Evolutionary conservation across 1,140 invertebrate genomes (phyloP).

Genomic region (Wasmannia auropunctata): DNA sequence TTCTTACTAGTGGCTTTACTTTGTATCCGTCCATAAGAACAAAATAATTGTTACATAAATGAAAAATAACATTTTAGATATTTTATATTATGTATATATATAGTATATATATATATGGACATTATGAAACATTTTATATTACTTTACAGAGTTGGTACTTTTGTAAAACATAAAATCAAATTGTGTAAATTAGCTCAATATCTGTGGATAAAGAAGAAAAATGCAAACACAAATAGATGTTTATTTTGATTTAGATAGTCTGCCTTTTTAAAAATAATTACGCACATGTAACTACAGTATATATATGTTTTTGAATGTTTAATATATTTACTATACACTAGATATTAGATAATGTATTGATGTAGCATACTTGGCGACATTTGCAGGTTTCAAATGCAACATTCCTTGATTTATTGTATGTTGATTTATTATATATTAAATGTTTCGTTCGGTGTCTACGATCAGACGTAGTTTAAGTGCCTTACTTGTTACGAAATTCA

Average conservation of each 20-base stretch:
- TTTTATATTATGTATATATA: constrained; percentile 44
- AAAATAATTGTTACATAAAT: constrained; percentile 49
- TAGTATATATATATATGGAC: background rate
- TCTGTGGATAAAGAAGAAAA: background rate
- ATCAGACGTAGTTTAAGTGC: constrained; percentile 7
- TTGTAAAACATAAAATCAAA: constrained; percentile 32
- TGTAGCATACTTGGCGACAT: background rate
- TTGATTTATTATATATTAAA: constrained; percentile 25
- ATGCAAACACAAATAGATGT: background rate
- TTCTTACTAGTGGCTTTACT: constrained; percentile 20
- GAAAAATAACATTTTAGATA: constrained; percentile 41
- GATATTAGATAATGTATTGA: background rate
- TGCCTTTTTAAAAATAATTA: constrained; percentile 9
- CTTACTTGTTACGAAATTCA: background rate
- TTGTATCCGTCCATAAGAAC: constrained; percentile 69
- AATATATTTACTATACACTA: background rate
- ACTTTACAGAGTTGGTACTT: constrained; percentile 20
- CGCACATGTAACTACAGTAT: background rate
- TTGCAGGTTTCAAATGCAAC: constrained; percentile 35
- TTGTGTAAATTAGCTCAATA: constrained; percentile 18
- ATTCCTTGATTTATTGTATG: background rate
- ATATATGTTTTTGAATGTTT: background rate
- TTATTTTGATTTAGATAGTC: background rate
- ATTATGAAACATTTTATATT: constrained; percentile 60
- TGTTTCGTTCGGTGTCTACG: background rate